Base-by-base conservation (phyloP, 2,113 vertebrate species). In the Gymnocephalus cernua region DNA sequence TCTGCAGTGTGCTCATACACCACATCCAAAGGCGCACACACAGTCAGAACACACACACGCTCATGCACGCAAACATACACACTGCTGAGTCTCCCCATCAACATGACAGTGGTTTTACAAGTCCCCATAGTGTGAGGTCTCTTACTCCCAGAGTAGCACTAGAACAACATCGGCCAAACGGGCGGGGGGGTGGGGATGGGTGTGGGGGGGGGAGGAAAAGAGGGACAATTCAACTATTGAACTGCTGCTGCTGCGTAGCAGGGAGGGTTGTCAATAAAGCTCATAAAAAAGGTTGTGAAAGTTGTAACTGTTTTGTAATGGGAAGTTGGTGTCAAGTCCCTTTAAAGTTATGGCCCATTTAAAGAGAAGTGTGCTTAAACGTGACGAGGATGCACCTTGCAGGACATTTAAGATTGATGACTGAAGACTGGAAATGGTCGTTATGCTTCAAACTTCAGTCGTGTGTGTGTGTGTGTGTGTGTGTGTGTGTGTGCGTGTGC, bases 121-220 rank as follows among this genome's bases (percentile, higher is more conserved):
- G 93, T 93, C 93, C 89, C 93, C 91, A 82, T 67, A 89, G 92
- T 94, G 92, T 93, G 92, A 92, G 91, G 91, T 92, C 91, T 92
- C 87, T 87, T 86, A 90, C 87, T 94, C 90, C 91, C 92, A 0
- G 27, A 86, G 91, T 79, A 86, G 91, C 85, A 79, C 72, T 88
- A 90, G 84, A 93, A 93, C 86, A 93, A 91, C 93, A 92, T 87
- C 75, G 74, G 86, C 90, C 79, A 86, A 84, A 54, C 27, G 27
- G 82, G 79, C 65, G n/a, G n/a, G n/a, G n/a, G n/a, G n/a, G n/a
- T n/a, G n/a, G n/a, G n/a, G n/a, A n/a, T 21, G 29, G 74, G 72
- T 73, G 68, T n/a, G 71, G 58, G 35, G 27, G 29, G n/a, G 1
- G 1, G 19, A 6, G 63, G 82, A 51, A 64, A 62, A 41, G 82